These are phyloP conservation scores for Myrmecophaga tridactyla DNA, from an alignment of 2,113 vertebrate species.

Conservation along the genomic window DNA sequence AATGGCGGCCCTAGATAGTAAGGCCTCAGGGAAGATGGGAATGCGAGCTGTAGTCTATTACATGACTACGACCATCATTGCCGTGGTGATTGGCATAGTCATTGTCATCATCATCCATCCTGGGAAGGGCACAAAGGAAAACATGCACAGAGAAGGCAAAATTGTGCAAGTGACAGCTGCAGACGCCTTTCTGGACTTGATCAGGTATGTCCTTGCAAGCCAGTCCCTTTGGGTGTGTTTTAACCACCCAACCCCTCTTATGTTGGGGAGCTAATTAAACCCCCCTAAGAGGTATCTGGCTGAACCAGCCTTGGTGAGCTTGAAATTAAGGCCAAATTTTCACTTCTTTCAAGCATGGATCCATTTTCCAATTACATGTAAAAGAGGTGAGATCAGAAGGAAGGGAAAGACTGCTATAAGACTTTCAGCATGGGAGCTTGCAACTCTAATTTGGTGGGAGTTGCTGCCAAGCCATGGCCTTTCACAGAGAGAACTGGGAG, in stretches of 20 bases:
- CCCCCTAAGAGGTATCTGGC: not conserved
- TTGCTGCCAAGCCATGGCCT: not conserved
- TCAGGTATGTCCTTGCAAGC: conserved; percentile 87
- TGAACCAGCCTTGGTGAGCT: not conserved
- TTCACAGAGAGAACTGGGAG: not conserved
- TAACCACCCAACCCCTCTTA: not conserved
- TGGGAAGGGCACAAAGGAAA: conserved; percentile 93
- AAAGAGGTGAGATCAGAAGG: not conserved
- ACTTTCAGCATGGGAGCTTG: not conserved
- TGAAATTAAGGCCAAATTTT: not conserved
- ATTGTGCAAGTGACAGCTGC: conserved; percentile 92
- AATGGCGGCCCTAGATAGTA: conserved; percentile 96
- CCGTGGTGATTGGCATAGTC: conserved; percentile 96
- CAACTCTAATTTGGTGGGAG: not conserved
- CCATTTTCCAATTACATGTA: not conserved
- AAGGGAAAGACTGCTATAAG: not conserved
- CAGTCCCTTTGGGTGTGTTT: not conserved
- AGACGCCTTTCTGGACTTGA: conserved; percentile 97
- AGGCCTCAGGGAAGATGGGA: conserved; percentile 97
- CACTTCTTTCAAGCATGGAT: not conserved
- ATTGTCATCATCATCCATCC: conserved; percentile 97
- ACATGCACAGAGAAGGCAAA: conserved; percentile 91
- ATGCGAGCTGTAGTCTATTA: conserved; percentile 96
- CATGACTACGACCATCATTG: conserved; percentile 95
- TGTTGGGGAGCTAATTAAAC: not conserved